Evolutionary conservation across 1,140 invertebrate species (phyloP).

Genomic region (Drosophila novamexicana): DNA sequence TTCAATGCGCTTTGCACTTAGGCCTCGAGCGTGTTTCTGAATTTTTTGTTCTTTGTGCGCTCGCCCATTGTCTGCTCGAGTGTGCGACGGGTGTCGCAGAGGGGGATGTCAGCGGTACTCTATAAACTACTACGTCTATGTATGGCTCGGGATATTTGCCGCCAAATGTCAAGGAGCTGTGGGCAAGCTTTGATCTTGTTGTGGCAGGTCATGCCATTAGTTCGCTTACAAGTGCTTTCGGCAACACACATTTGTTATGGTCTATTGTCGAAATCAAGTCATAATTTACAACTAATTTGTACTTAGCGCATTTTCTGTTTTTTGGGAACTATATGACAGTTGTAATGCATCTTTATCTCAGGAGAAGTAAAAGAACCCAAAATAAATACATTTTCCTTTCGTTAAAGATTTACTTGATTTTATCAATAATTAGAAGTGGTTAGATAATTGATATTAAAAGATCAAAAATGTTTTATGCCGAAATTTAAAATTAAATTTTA

Average conservation of each 20-base stretch:
- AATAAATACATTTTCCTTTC: too few species aligned
- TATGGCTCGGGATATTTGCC: conserved; percentile 18
- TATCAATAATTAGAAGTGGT: too few species aligned
- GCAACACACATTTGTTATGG: conserved; percentile 10
- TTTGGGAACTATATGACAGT: background rate
- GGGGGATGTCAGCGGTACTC: conserved; percentile 1
- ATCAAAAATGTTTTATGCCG: too few species aligned
- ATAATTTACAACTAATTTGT: background rate
- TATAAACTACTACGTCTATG: conserved; percentile 5
- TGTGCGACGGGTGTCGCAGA: background rate
- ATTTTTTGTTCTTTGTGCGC: conserved; percentile 53
- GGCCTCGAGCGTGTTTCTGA: conserved; percentile 23
- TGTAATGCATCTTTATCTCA: too few species aligned
- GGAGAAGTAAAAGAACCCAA: too few species aligned
- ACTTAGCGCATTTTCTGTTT: too few species aligned
- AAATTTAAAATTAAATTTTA: too few species aligned
- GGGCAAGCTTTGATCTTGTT: conserved; percentile 45
- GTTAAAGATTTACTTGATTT: too few species aligned
- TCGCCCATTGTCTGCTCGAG: conserved; percentile 40
- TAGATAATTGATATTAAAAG: too few species aligned
- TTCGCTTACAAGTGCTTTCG: conserved; percentile 25
- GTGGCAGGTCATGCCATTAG: conserved; percentile 22
- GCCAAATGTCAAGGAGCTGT: conserved; percentile 53
- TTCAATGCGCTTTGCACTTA: conserved; percentile 51
- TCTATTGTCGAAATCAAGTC: background rate